Base-by-base conservation (phyloP, 2,888 invertebrate species). In the Isoperla grammatica region DNA sequence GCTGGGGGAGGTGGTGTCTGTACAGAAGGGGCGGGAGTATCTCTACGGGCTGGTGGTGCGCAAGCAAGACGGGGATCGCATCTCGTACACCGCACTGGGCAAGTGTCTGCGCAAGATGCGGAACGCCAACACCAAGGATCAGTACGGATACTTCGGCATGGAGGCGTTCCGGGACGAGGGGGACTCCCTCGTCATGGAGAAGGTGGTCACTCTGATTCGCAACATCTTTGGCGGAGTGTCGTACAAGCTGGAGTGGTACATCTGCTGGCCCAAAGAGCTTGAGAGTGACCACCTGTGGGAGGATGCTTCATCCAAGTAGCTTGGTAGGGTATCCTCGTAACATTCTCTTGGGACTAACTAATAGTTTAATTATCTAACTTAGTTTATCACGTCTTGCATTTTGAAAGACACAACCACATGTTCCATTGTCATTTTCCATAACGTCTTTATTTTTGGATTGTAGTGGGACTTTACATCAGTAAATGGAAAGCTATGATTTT, bases 201-300 rank as follows among this genome's bases (percentile, higher is more conserved):
- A 53, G 39, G 37, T 53, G 2, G 11, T 20, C 2, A 53, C 53
- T 1, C 9, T 37, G 2, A 8, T 53, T 1, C 15, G 40, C 1
- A 39, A 39, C 19, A 12, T 53, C 3, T 39, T 53, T 37, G 37
- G 39, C 2, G 40, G 17, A 6, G 9, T 17, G 37, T 20, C 35
- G 37, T 39, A 19, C 39, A 39, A 37, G 19, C 9, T 53, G 39
- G 53, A 53, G 12, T 17, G 15, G 17, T 53, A 37, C 37, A 2
- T 37, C 15, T 53, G 53, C 20, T 53, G 17, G 37, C 39, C 53
- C 19, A 37, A 53, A 9, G 53, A 53, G 17, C 19, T 53, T 2
- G 39, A 17, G 39, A 11, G 19, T 17, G 53, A 53, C 11, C 45
- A 45, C 45, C 4, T 15, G 17, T 45, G 45, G 45, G 29, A 29